These are phyloP conservation scores for Odontothrips loti DNA, from an alignment of 2,888 invertebrate species.

Conservation along the genomic window DNA sequence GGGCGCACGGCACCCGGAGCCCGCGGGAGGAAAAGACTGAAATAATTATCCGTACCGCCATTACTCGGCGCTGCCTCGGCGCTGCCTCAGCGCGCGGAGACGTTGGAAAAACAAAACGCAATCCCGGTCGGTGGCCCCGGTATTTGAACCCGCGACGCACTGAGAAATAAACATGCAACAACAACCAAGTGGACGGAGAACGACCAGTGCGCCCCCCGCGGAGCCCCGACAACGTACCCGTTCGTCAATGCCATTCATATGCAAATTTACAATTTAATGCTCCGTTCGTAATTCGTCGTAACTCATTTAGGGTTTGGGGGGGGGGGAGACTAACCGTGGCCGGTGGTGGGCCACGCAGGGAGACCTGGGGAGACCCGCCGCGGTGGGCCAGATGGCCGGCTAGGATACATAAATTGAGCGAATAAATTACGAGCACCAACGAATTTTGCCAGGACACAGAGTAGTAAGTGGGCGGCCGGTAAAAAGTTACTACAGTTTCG, in stretches of 20 bases:
- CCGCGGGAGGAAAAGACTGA: background rate
- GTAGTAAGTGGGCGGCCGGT: background rate
- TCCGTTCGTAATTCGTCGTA: background rate
- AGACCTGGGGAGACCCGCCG: background rate
- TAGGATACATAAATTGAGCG: conserved; percentile 1
- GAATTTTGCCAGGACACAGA: background rate
- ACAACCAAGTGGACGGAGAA: no score
- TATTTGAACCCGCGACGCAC: no score
- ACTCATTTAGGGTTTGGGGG: background rate
- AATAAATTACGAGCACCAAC: conserved; percentile 7
- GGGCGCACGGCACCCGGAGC: no score
- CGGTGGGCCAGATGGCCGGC: conserved; percentile 9
- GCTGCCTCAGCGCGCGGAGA: no score
- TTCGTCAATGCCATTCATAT: conserved; percentile 16
- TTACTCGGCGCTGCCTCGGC: no score
- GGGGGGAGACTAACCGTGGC: no score
- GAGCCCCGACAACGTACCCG: background rate
- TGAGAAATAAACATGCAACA: no score
- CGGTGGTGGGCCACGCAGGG: no score
- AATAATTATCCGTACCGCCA: background rate
- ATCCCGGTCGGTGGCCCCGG: no score
- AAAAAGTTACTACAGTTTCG: background rate
- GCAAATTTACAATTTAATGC: conserved; percentile 16
- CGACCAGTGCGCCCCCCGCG: no score
- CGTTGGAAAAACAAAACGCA: no score